Percentiles rank a stretch among this genome's conserved stretches.
phyloP scores from a whole-genome alignment of 2,113 vertebrate species.

The Carollia perspicillata region DNA sequence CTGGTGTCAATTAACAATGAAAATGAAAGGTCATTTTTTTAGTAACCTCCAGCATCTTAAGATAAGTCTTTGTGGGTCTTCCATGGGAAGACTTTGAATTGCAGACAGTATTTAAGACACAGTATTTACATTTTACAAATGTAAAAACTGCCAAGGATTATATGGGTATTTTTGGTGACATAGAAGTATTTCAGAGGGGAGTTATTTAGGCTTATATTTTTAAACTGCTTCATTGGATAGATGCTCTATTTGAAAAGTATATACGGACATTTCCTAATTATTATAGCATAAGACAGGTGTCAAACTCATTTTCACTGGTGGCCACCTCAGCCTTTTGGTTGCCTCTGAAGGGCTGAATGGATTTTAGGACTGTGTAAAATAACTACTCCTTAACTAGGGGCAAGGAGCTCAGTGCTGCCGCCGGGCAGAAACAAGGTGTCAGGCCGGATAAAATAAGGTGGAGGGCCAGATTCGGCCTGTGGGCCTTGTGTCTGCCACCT shows the following conservation, averaged over 20 bases:
- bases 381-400: too few species aligned
- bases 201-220: background rate
- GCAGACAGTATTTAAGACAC: background rate
- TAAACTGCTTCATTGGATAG: background rate
- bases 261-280: background rate
- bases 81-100: background rate
- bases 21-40: background rate
- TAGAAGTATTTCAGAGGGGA: background rate
- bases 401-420: too few species aligned
- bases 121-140: too few species aligned
- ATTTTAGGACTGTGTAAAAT: too few species aligned
- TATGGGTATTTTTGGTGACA: background rate
- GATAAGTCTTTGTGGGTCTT: background rate
- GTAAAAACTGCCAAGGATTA: background rate
- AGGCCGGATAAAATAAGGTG: too few species aligned
- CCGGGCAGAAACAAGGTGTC: too few species aligned
- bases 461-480: too few species aligned
- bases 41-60: background rate
- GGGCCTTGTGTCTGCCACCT: background rate
- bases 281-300: background rate
- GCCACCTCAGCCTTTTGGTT: too few species aligned
- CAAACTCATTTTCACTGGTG: too few species aligned
- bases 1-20: background rate
- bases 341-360: too few species aligned
- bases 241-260: slow-evolving; percentile 30